phyloP scores from a whole-genome alignment of 2,113 vertebrate genomes.

The Aptenodytes patagonicus region DNA sequence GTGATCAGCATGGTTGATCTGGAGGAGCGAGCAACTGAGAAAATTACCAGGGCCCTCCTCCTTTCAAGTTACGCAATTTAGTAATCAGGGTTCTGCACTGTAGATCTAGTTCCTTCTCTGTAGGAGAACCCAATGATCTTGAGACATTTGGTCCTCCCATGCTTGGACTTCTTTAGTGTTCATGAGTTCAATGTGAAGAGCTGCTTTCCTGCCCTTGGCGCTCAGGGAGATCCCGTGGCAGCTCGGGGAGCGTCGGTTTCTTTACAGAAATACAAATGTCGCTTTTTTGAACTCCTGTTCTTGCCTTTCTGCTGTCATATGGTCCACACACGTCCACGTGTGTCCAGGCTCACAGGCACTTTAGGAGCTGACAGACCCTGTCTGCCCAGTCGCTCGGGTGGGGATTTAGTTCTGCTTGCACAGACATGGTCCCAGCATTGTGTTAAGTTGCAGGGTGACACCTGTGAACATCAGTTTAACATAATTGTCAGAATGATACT shows the following conservation, averaged over 20 bases:
- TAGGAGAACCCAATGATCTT: not conserved
- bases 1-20: not conserved
- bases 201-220: not conserved
- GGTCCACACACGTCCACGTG: rapidly evolving
- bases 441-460: not conserved
- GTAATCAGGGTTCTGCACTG: not conserved
- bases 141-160: not conserved
- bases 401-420: not conserved
- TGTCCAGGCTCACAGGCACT: not conserved
- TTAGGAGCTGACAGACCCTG: not conserved
- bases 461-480: not conserved
- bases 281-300: not conserved
- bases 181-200: not conserved
- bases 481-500: not conserved
- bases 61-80: not conserved
- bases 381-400: rapidly evolving
- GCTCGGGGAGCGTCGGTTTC: not conserved
- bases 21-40: not conserved
- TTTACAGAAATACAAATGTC: not conserved
- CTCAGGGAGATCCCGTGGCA: not conserved
- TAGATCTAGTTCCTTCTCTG: not conserved
- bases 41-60: not conserved
- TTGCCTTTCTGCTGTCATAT: not conserved
- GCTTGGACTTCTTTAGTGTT: not conserved
- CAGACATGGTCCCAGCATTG: not conserved